Conservation (phyloP, 2,888 invertebrate genomes). For the Agonopterix arenella region DNA sequence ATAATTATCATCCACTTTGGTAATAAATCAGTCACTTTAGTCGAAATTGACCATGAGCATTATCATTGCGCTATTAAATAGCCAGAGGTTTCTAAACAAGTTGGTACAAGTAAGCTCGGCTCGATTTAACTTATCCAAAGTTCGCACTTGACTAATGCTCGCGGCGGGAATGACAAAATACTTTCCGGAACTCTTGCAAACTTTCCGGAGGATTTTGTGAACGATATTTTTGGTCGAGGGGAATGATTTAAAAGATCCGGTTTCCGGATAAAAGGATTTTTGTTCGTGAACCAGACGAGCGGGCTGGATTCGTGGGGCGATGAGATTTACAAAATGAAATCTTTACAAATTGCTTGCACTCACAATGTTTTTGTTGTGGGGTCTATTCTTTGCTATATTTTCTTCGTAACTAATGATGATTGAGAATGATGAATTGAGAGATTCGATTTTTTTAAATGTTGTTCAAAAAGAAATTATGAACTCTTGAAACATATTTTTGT, state of each 20-base stretch:
- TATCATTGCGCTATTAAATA: no score
- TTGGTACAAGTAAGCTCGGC: background rate
- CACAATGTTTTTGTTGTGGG: no score
- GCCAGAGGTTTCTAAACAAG: background rate
- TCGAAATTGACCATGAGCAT: no score
- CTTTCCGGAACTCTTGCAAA: background rate
- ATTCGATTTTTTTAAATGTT: no score
- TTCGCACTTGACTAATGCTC: background rate
- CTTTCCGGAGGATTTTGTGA: no score
- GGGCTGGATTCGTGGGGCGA: background rate
- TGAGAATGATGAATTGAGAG: no score
- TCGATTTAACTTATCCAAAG: background rate
- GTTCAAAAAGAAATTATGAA: no score
- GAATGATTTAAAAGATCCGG: slow-evolving; percentile 5
- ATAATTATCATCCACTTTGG: no score
- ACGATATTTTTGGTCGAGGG: slow-evolving; percentile 3
- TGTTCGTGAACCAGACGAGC: background rate
- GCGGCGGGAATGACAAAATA: slow-evolving; percentile 3
- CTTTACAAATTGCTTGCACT: slow-evolving; percentile 31
- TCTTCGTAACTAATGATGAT: background rate
- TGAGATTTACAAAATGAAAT: background rate
- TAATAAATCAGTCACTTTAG: no score
- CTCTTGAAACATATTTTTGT: no score
- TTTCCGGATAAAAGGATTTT: slow-evolving; percentile 2
- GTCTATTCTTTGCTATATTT: slow-evolving; percentile 20